Evolutionary conservation across 1,140 invertebrate species (phyloP).

Genomic region (Ceratitis capitata): DNA sequence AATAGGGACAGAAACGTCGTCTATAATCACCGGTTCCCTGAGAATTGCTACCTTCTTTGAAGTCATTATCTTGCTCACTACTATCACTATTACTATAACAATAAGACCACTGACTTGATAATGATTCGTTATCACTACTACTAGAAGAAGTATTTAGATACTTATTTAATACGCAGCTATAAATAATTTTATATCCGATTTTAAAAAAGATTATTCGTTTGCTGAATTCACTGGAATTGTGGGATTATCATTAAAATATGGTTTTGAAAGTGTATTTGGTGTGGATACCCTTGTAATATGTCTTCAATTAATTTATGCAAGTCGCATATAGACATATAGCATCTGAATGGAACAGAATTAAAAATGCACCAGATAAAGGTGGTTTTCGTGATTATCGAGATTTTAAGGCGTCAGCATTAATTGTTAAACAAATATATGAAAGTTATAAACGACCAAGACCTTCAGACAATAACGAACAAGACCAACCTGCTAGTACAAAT

Average conservation of each 20-base stretch:
- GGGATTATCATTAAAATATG: conserved; percentile 40
- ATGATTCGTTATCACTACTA: no score
- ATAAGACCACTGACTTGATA: no score
- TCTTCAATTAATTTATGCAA: conserved; percentile 37
- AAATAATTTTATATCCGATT: no score
- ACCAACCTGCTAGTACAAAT: neutral
- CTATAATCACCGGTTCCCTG: no score
- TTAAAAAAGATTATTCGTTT: neutral
- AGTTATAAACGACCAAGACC: conserved; percentile 36
- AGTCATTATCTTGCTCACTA: no score
- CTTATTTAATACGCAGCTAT: no score
- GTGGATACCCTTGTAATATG: conserved; percentile 39
- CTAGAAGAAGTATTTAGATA: no score
- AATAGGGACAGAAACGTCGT: neutral
- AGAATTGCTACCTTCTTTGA: no score
- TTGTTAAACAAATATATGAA: conserved; percentile 35
- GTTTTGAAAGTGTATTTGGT: conserved; percentile 40
- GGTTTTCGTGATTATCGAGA: conserved; percentile 28
- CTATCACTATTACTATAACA: no score
- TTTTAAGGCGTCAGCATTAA: conserved; percentile 25
- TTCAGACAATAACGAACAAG: neutral
- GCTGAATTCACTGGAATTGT: conserved; percentile 38
- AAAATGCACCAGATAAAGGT: conserved; percentile 42
- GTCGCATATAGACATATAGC: conserved; percentile 40
- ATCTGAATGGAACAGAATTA: no score